Evolutionary conservation across 2,113 vertebrate genomes (phyloP), one percentile per base, ranked within the genome.

Genomic region (Heterotis niloticus): DNA sequence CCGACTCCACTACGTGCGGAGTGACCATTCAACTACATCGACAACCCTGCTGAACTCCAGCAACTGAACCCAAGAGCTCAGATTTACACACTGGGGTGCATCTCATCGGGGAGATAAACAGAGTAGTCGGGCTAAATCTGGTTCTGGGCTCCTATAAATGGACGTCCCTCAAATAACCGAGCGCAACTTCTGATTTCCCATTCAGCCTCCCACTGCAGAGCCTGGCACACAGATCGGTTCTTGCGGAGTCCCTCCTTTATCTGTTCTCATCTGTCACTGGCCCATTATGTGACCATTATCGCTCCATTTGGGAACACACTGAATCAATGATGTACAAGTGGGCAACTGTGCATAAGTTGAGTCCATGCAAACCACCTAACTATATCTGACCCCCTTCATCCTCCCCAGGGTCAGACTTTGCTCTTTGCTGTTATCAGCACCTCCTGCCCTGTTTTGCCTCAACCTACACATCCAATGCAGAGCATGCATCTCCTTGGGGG

Each of bases 241-340:
- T 71, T 11, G n/a, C 20, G 51, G 66, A 29, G 9, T 1, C 26
- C 18, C 54, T 54, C 24, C 51, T n/a, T 70, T 57, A 11, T 51
- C 57, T 60, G 77, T 69, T 70, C 77, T 70, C 66, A 75, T 62
- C 74, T 60, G 28, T 62, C 67, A 69, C 18, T 69, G 68, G 14
- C 7, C 51, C 10, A 69, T 78, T 69, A 69, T 13, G 51, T 78
- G 5, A 29, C 54, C n/a, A 71, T 78, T 78, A 78, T 64, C 16
- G 1, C 18, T 72, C 18, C 20, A n/a, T 23, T n/a, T 56, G 4
- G 17, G 60, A 16, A 29, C 57, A 75, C 26, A 34, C 24, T 34
- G 59, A 12, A 11, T 24, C 14, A 57, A 13, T 24, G 52, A 1
- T 20, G 13, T n/a, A 34, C 60, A 62, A 29, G 24, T 34, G 59